Conservation (phyloP, 2,113 vertebrate species). For the Motacilla alba region DNA sequence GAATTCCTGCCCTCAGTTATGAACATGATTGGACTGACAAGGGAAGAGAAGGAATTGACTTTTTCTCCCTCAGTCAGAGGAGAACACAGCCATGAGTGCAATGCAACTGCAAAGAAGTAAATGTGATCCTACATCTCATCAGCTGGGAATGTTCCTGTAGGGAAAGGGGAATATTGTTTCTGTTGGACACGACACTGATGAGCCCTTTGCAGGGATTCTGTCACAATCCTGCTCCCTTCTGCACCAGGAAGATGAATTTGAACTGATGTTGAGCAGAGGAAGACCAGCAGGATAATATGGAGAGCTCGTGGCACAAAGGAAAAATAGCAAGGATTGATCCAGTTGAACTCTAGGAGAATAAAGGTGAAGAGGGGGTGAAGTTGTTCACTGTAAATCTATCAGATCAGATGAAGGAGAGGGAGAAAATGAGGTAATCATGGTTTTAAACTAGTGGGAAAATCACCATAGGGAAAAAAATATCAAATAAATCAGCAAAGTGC, state of each 20-base stretch:
- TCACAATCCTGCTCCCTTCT: not conserved
- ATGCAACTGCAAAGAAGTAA: not conserved
- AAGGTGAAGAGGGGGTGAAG: not conserved
- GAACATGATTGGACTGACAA: not conserved
- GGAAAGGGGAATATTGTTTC: not conserved
- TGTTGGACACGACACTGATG: not conserved
- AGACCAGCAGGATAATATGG: not conserved
- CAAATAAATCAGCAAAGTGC: not conserved
- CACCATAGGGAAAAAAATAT: not conserved
- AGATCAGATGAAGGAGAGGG: not conserved
- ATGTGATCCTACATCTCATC: not conserved
- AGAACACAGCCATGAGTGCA: not conserved
- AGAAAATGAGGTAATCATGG: not conserved
- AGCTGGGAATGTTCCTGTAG: not conserved
- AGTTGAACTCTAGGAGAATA: not conserved
- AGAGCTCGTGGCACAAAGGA: not conserved
- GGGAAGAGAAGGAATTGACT: not conserved
- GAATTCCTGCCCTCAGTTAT: not conserved
- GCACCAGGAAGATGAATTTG: not conserved
- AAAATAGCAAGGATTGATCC: not conserved
- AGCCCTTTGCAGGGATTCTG: not conserved
- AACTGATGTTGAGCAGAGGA: not conserved
- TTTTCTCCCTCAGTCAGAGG: not conserved
- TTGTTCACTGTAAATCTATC: not conserved
- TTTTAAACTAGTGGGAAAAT: not conserved